Evolutionary conservation across 2,888 invertebrate genomes (phyloP).

Genomic region (Quadriops clusia): DNA sequence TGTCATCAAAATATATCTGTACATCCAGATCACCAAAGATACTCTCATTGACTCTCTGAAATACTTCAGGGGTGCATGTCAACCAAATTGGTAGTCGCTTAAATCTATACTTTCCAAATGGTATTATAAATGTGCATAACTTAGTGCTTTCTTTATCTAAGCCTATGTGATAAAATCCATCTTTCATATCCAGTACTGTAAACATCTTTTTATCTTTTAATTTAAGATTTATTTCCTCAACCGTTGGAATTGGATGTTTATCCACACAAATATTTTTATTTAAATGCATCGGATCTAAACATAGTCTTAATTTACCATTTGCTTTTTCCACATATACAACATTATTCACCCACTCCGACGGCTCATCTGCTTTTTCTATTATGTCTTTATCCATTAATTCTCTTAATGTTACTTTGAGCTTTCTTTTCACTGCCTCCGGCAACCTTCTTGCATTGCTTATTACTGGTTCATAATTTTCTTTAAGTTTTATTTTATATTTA

Average conservation of each 20-base stretch:
- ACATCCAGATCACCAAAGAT: conserved; percentile 25
- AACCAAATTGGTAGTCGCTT: conserved; percentile 15
- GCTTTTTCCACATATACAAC: too few species aligned
- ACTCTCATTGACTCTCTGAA: conserved; percentile 24
- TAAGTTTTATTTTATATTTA: too few species aligned
- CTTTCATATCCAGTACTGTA: conserved; percentile 22
- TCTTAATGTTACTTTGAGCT: too few species aligned
- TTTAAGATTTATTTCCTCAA: conserved; percentile 18
- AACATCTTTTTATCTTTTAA: conserved; percentile 16
- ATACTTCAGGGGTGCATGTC: conserved; percentile 20
- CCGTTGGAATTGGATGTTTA: conserved; percentile 16
- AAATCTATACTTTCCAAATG: conserved; percentile 22
- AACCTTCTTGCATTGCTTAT: too few species aligned
- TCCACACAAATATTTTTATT: too few species aligned
- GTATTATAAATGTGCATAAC: conserved; percentile 22
- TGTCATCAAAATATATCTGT: conserved; percentile 25
- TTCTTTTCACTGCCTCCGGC: too few species aligned
- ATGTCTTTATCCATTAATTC: too few species aligned
- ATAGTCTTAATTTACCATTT: too few species aligned
- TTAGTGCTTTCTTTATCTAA: conserved; percentile 21
- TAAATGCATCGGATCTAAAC: too few species aligned
- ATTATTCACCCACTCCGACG: too few species aligned
- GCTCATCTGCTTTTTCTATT: too few species aligned
- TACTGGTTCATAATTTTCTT: too few species aligned
- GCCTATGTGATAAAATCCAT: conserved; percentile 25